Conservation (phyloP, 2,113 vertebrate genomes). For the Laticauda laticaudata region DNA sequence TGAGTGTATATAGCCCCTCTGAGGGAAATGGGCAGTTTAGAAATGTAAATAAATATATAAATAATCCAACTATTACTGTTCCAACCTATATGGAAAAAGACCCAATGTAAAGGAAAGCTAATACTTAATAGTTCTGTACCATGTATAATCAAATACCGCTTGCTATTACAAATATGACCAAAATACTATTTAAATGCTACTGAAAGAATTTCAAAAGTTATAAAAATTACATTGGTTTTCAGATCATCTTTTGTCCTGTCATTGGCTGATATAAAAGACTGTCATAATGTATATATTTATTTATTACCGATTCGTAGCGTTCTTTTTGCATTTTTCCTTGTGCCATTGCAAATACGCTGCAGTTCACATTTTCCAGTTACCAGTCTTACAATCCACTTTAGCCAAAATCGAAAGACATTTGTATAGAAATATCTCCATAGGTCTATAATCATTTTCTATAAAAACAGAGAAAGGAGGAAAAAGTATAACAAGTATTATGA, state of each 20-base stretch:
- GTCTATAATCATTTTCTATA: conserved; percentile 78
- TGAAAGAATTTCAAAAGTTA: background rate
- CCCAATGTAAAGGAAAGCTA: background rate
- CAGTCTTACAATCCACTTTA: conserved; percentile 90
- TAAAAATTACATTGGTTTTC: background rate
- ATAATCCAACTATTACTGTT: background rate
- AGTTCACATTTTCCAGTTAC: conserved; percentile 87
- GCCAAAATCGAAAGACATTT: conserved; percentile 84
- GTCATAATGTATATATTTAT: background rate
- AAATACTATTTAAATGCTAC: background rate
- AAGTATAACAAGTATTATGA: background rate
- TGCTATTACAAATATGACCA: background rate
- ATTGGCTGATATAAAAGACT: background rate
- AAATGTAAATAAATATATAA: background rate
- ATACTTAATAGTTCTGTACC: background rate
- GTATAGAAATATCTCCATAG: conserved; percentile 87
- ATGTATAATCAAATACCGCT: background rate
- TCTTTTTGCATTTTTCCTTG: conserved; percentile 75
- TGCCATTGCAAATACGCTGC: conserved; percentile 81
- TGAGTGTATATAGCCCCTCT: background rate
- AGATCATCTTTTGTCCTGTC: background rate
- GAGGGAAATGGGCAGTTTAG: background rate
- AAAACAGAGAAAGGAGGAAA: conserved; percentile 28
- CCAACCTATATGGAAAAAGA: background rate
- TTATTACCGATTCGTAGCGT: conserved; percentile 81